phyloP scores from a whole-genome alignment of 2,888 invertebrate genomes.

The Papilio elwesi region DNA sequence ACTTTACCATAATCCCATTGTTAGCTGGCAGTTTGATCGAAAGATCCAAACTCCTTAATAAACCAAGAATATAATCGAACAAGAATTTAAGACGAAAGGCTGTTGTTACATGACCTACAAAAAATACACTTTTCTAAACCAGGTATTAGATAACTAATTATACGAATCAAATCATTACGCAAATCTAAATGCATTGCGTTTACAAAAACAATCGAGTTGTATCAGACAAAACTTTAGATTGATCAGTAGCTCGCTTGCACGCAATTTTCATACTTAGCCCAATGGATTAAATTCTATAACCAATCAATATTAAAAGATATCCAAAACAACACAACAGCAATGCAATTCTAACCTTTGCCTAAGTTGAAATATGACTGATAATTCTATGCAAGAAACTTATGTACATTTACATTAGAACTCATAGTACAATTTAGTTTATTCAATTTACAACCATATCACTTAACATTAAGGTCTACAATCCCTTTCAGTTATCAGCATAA shows the following conservation, averaged over 20 bases:
- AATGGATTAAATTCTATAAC: neutral
- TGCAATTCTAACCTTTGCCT: too few species aligned
- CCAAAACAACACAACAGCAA: neutral
- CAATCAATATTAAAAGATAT: neutral
- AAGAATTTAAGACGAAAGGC: neutral
- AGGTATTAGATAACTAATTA: slow-evolving; percentile 5
- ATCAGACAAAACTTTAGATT: slow-evolving; percentile 11
- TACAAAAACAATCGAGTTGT: slow-evolving; percentile 13
- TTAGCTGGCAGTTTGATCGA: too few species aligned
- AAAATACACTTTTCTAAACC: neutral
- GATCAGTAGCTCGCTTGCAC: neutral
- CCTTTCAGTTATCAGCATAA: slow-evolving; percentile 17
- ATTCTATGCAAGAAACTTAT: neutral
- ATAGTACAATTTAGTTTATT: neutral
- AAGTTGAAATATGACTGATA: neutral
- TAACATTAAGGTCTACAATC: neutral
- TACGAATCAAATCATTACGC: slow-evolving; percentile 21
- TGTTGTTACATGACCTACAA: neutral
- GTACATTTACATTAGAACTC: neutral
- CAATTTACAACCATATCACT: neutral
- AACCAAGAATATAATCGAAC: too few species aligned
- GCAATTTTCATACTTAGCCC: neutral
- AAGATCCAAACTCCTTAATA: too few species aligned
- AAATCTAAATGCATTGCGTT: slow-evolving; percentile 18
- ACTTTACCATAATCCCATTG: too few species aligned